Conservation (phyloP, 2,113 vertebrate species). For the Tapirus terrestris region DNA sequence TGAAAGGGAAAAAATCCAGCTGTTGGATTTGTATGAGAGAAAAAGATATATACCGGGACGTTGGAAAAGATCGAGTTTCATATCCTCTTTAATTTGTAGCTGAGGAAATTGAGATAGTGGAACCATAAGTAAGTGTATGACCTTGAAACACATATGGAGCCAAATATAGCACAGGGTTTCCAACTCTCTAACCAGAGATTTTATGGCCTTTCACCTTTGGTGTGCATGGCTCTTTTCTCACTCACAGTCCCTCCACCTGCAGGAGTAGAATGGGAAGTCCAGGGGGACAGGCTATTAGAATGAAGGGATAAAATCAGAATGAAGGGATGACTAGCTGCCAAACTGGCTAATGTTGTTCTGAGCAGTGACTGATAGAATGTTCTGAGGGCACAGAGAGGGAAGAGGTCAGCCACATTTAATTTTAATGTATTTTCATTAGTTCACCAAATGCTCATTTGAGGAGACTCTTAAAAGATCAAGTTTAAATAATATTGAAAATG, state of each 20-base stretch:
- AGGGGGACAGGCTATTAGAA: background rate
- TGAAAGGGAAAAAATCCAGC: background rate
- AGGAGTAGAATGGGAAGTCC: background rate
- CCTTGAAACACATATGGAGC: background rate
- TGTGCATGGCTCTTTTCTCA: background rate
- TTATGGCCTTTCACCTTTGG: background rate
- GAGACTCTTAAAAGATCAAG: slow-evolving; percentile 51
- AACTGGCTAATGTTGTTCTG: slow-evolving; percentile 19
- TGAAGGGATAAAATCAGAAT: background rate
- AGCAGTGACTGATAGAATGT: background rate
- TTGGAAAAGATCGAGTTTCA: background rate
- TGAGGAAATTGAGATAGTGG: background rate
- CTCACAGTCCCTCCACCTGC: background rate
- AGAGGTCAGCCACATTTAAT: slow-evolving; percentile 43
- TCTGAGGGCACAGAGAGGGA: background rate
- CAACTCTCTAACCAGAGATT: background rate
- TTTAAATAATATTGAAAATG: slow-evolving; percentile 38
- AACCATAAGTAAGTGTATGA: background rate
- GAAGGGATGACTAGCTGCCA: background rate
- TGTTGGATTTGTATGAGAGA: background rate
- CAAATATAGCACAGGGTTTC: background rate
- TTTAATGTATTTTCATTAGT: slow-evolving; percentile 63
- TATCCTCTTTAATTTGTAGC: slow-evolving; percentile 1
- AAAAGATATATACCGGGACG: background rate
- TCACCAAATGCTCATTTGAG: slow-evolving; percentile 60